Conservation (phyloP, 2,888 invertebrate species). For the Drosophila antonietae region DNA sequence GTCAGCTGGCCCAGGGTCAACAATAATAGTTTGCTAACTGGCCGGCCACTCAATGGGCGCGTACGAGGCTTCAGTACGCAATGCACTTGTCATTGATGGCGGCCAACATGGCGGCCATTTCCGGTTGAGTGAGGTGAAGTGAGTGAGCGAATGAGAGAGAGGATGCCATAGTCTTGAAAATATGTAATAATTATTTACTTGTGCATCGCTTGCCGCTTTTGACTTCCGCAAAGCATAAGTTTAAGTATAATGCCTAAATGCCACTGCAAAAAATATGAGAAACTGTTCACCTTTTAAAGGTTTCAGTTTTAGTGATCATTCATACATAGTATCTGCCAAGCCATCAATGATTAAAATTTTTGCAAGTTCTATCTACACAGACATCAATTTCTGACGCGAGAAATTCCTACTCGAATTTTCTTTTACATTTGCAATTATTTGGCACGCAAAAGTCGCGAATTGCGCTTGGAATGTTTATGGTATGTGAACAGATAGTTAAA, state of each 20-base stretch:
- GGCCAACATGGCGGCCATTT: slow-evolving; percentile 28
- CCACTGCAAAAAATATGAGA: neutral
- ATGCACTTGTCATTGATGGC: slow-evolving; percentile 24
- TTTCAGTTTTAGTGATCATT: neutral
- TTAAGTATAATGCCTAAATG: neutral
- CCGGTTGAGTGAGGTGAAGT: slow-evolving; percentile 14
- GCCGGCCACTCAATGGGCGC: slow-evolving; percentile 34
- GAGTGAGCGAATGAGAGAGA: neutral
- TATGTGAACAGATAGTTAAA: slow-evolving; percentile 1
- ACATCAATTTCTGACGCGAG: neutral
- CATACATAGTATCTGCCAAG: neutral
- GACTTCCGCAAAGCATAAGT: neutral
- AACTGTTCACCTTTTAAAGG: neutral
- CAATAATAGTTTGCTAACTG: slow-evolving; percentile 5
- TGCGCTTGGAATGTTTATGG: slow-evolving; percentile 14
- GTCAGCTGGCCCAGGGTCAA: slow-evolving; percentile 52
- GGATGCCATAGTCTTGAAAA: neutral
- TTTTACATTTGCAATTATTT: slow-evolving; percentile 1
- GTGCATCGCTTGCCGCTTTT: neutral
- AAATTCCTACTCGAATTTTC: slow-evolving; percentile 14
- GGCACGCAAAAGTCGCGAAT: slow-evolving; percentile 3
- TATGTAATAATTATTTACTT: neutral
- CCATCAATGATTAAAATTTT: neutral
- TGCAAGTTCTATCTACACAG: neutral
- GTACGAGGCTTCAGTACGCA: slow-evolving; percentile 13